Conservation (phyloP, 2,113 vertebrate species). For the Pseudolaguvia tuberculata region DNA sequence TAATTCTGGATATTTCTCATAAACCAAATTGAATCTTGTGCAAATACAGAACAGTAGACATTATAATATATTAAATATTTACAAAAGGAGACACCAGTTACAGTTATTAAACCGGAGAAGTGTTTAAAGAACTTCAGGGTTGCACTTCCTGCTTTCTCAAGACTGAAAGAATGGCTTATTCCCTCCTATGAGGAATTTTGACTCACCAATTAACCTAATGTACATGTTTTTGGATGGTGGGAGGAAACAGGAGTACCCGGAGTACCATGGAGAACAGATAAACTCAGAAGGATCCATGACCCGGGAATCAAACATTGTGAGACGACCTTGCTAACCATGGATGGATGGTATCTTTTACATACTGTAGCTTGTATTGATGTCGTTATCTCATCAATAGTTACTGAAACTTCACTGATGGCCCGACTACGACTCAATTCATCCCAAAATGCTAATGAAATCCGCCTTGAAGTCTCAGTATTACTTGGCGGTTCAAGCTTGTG, state of each 20-base stretch:
- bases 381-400: not conserved
- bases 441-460: not conserved
- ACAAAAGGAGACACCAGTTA: not conserved
- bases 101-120: not conserved
- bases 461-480: constrained; percentile 3
- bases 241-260: no score
- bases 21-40: not conserved
- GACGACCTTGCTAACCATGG: no score
- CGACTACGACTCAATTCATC: not conserved
- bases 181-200: no score
- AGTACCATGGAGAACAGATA: no score
- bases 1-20: not conserved
- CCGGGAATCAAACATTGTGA: no score
- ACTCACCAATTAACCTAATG: no score
- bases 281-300: no score
- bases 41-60: not conserved
- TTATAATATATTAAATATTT: constrained; percentile 13
- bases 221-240: no score
- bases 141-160: not conserved
- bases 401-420: not conserved
- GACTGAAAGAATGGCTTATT: no score
- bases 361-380: not conserved
- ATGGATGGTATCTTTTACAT: not conserved
- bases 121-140: not conserved
- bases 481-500: not conserved